Conservation (phyloP, 2,888 invertebrate genomes). For the Agriopis marginaria region DNA sequence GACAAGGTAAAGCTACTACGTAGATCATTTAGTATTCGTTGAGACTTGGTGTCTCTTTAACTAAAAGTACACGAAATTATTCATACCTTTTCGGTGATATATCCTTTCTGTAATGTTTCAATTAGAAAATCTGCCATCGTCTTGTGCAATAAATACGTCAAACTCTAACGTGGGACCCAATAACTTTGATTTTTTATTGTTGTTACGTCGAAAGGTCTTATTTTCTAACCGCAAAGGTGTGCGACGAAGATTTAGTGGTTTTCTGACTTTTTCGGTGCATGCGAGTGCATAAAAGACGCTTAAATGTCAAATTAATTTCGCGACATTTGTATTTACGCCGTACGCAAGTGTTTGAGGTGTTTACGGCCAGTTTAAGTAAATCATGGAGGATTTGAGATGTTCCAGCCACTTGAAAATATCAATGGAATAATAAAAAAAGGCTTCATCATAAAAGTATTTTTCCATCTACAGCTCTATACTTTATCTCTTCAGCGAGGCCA, state of each 20-base stretch:
- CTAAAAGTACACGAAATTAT: not conserved
- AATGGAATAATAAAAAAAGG: too few species aligned
- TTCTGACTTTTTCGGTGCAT: constrained; percentile 42
- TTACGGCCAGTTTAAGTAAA: constrained; percentile 53
- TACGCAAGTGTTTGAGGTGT: constrained; percentile 46
- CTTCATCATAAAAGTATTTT: too few species aligned
- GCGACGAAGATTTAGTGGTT: constrained; percentile 41
- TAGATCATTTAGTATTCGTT: too few species aligned
- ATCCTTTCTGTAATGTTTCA: not conserved
- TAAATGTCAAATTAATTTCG: constrained; percentile 37
- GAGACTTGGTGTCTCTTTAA: too few species aligned
- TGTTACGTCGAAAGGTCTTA: constrained; percentile 24
- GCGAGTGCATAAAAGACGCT: constrained; percentile 27
- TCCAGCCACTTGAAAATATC: constrained; percentile 15
- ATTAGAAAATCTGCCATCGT: constrained; percentile 41
- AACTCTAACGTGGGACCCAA: constrained; percentile 41
- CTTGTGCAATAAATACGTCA: constrained; percentile 43
- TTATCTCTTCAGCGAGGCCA: too few species aligned
- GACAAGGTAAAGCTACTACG: too few species aligned
- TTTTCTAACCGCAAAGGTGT: constrained; percentile 27
- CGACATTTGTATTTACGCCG: constrained; percentile 44
- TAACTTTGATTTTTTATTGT: constrained; percentile 42
- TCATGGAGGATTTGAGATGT: constrained; percentile 32
- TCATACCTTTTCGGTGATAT: constrained; percentile 6
- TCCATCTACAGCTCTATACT: too few species aligned